These are phyloP conservation scores for Cantharis flavilabris DNA, from an alignment of 2,888 invertebrate species.

Conservation along the genomic window DNA sequence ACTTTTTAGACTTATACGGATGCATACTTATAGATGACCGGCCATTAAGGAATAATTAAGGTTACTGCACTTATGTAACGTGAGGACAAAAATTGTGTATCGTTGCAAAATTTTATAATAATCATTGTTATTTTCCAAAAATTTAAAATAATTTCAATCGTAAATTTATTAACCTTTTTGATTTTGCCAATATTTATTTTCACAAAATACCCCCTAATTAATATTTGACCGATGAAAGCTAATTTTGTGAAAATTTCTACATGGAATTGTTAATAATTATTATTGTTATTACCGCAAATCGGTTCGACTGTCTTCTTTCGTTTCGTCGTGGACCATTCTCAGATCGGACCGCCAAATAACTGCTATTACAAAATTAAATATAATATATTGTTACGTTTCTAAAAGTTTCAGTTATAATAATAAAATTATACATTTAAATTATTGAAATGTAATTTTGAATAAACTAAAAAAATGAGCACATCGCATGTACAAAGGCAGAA, in stretches of 20 bases:
- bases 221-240: too few species aligned
- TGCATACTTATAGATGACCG: constrained; percentile 5
- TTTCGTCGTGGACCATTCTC: too few species aligned
- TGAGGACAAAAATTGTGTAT: background rate
- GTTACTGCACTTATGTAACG: constrained; percentile 4
- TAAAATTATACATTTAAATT: too few species aligned
- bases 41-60: constrained; percentile 7
- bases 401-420: background rate
- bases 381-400: background rate
- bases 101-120: background rate
- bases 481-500: constrained; percentile 7
- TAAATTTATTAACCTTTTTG: too few species aligned
- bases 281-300: too few species aligned
- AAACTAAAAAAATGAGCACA: background rate
- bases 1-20: constrained; percentile 11
- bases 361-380: background rate
- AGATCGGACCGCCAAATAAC: too few species aligned
- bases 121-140: background rate
- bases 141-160: too few species aligned
- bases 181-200: too few species aligned
- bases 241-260: too few species aligned
- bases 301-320: too few species aligned
- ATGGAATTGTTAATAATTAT: too few species aligned
- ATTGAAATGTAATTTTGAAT: background rate
- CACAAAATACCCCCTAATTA: too few species aligned